Evolutionary conservation across 2,797 vertebrate genomes (phyloP).

Genomic region (Schizothorax lantsangensis): DNA sequence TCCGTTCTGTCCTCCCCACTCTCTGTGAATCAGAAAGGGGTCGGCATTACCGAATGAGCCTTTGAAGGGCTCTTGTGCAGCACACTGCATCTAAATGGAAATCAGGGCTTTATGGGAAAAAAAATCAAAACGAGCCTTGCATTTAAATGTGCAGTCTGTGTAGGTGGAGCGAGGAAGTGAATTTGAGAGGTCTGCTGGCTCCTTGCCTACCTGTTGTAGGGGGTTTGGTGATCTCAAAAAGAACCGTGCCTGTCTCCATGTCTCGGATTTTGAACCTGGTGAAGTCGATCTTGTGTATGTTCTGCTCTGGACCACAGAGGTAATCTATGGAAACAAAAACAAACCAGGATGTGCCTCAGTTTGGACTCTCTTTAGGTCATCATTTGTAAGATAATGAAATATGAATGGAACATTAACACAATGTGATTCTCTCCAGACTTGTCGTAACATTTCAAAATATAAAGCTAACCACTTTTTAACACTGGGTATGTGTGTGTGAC

Average conservation of each 20-base stretch:
- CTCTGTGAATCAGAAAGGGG: constrained; percentile 74
- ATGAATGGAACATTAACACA: neutral
- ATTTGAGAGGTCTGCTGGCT: constrained; percentile 2
- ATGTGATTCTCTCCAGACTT: neutral
- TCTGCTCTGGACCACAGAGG: constrained; percentile 93
- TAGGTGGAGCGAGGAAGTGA: constrained; percentile 17
- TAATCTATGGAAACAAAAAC: constrained; percentile 83
- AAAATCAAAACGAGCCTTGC: constrained; percentile 6
- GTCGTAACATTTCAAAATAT: constrained; percentile 15
- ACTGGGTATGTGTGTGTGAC: constrained; percentile 1
- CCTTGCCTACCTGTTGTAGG: constrained; percentile 42
- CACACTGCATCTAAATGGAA: constrained; percentile 51
- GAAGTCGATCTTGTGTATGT: constrained; percentile 97
- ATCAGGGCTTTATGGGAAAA: constrained; percentile 26
- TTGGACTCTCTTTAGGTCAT: neutral
- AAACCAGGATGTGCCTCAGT: neutral
- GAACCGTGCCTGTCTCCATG: constrained; percentile 94
- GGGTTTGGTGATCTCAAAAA: constrained; percentile 87
- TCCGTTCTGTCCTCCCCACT: constrained; percentile 85
- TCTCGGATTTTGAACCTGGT: constrained; percentile 98
- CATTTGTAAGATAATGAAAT: neutral
- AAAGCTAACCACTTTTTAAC: neutral
- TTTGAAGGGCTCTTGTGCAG: constrained; percentile 47
- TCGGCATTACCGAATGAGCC: constrained; percentile 11
- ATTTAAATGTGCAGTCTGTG: constrained; percentile 35